Base-by-base conservation (phyloP, 2,797 vertebrate genomes). In the Fistularia commersonii region DNA sequence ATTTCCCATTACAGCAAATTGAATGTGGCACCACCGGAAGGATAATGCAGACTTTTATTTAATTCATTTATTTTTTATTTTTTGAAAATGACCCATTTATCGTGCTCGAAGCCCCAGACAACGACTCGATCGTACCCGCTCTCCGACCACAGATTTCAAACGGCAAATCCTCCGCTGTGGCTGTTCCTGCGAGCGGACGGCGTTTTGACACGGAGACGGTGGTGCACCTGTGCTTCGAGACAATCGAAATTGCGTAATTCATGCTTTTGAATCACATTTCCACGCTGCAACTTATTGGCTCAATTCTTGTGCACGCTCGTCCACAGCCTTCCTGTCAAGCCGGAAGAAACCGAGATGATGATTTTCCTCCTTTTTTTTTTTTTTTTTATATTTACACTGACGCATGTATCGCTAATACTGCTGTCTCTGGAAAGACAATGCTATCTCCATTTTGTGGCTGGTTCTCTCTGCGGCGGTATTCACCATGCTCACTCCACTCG, bases 371-470 rank as follows among this genome's bases (percentile, higher is more conserved):
- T 23, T 23, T 4, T 4, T 23, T 23, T 4, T 23, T 4, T 23
- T 23, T 23, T 23, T 23, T 23, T 23, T 23, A 2, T 23, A 77
- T 84, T 84, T 85, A 66, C 73, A 82, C 72, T 80, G 74, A 79
- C 79, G 80, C 72, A 83, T 79, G 83, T 81, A 73, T 81, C 77
- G 77, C 73, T 77, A 79, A 76, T 68, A 71, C 70, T 54, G 69
- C 66, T 61, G 76, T 68, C 60, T 76, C 61, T 55, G 76, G 76
- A 71, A 65, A 61, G 66, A 70, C 56, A 67, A 73, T 56, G 43
- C 67, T 64, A 66, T 76, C 61, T 79, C 62, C 12, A 6, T 61
- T 65, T 80, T 58, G 66, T 64, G 39, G 47, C 74, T 72, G 79
- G 71, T 78, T 61, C 61, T 47, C 23, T 54, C 57, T 36, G 6